A percentile compares a stretch with the other conserved stretches of the same genome.
phyloP scores from a whole-genome alignment of 2,888 invertebrate species.

The Xanthorhoe designata region DNA sequence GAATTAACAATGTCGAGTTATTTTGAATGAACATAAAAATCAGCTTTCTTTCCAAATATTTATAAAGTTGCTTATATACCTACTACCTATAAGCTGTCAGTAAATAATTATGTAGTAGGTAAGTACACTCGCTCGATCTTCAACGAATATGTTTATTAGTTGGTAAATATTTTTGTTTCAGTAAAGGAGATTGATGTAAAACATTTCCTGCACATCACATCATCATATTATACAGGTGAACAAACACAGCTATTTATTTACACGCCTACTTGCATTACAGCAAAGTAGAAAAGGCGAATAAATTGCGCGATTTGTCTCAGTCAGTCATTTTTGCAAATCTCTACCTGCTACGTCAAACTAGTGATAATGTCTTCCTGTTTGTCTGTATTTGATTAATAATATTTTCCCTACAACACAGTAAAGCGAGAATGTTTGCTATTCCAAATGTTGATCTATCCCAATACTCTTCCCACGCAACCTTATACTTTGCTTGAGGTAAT shows the following conservation, averaged over 20 bases:
- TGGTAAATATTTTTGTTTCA: constrained; percentile 34
- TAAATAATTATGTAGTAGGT: not conserved
- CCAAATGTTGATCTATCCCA: too few relatives aligned
- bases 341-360: constrained; percentile 20
- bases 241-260: constrained; percentile 47
- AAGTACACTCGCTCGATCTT: not conserved
- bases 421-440: too few relatives aligned
- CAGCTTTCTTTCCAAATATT: not conserved
- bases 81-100: not conserved
- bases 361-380: constrained; percentile 1
- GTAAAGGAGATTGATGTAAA: constrained; percentile 35
- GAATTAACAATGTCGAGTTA: too few relatives aligned
- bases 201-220: constrained; percentile 33
- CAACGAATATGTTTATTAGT: constrained; percentile 13
- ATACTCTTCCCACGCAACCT: too few relatives aligned
- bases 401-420: not conserved
- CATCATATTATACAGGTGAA: constrained; percentile 34
- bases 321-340: constrained; percentile 43
- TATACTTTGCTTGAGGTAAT: too few relatives aligned
- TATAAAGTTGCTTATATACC: constrained; percentile 10
- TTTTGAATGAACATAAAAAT: not conserved
- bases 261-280: constrained; percentile 49
- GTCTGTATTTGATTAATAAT: not conserved
- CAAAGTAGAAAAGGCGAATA: constrained; percentile 54
- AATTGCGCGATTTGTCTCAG: constrained; percentile 68